Base-by-base conservation (phyloP, 2,888 invertebrate species). In the Mimas tiliae region DNA sequence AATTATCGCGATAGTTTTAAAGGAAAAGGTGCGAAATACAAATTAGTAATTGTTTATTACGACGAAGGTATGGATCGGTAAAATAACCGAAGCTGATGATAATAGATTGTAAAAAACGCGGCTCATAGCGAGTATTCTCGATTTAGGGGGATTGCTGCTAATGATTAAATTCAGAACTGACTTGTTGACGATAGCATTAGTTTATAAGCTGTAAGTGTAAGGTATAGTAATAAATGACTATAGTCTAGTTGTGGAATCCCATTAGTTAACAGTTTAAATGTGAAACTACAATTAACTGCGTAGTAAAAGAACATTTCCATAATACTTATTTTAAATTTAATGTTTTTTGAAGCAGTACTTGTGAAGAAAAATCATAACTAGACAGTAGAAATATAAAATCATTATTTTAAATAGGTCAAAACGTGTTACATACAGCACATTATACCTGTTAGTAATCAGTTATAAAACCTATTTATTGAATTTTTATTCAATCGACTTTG, bases 111-210 rank as follows among this genome's bases (percentile, higher is more conserved):
- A 16, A 58, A 65, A 52, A 55, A 66, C n/a, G 69, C 67, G 72
- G 67, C 70, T 78, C 74, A 74, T 78, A 78, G 74, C 77, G 75
- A 79, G 72, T 77, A 77, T 73, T 72, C 70, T 71, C 67, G n/a
- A 69, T 72, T 71, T 74, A 73, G 78, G 72, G 73, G 80, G 76
- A 70, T 73, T 71, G 72, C 73, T 74, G 72, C 75, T 76, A 73
- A 76, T 79, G 74, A 81, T 84, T 81, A 82, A 81, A 80, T 85
- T 86, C 84, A 85, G 89, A 87, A 91, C 89, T 91, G 90, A 90
- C 83, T 83, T 85, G 58, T 88, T 87, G 84, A 84, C 72, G 77
- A 80, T 87, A 86, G 82, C 78, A 70, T 74, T 90, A 90, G 90
- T 80, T 72, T 81, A 71, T 90, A 91, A 89, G 87, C 78, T 80